Evolutionary conservation across 2,888 invertebrate genomes (phyloP), one percentile per base, ranked within the genome.

Genomic region (Parnassius mnemosyne): DNA sequence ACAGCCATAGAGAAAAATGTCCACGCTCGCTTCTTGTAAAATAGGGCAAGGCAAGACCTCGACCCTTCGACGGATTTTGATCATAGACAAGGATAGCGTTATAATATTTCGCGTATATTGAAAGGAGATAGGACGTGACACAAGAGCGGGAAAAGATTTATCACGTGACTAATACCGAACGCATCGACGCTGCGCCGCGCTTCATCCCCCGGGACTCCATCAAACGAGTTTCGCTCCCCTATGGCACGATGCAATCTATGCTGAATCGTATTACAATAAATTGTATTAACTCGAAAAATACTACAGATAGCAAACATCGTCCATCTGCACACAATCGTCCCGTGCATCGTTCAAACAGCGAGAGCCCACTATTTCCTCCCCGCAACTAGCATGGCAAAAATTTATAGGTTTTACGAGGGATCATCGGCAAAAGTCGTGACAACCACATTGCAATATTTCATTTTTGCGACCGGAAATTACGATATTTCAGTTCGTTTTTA

Each of bases 221-320:
- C 90, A 91, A 90, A 90, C 89, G 89, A 90, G 90, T 87, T 90
- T 87, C 80, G 82, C 84, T 90, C 89, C 89, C 91, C 89, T 81
- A 83, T 76, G 83, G 75, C 80, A 81, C 86, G 89, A 89, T 89
- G 89, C 91, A 90, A 91, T 90, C 91, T 90, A 89, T 89, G 90
- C 90, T 90, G 90, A 91, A 91, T 91, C 90, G 87, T 88, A 91
- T 91, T 90, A 91, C 90, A 89, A 90, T 90, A 90, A 90, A 91
- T 90, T 91, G 90, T 87, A 89, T 91, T 90, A 91, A 89, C 89
- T 90, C 87, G 89, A 89, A 89, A 90, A 89, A 90, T 90, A 87
- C 87, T 87, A 78, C 82, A 87, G 90, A 89, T 89, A 89, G 89
- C 88, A 89, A 90, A 90, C 89, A 88, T 82, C 79, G 89, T 89